Evolutionary conservation across 2,797 vertebrate species (phyloP), one percentile per base, ranked within the genome.

Genomic region (Eupleurogrammus muticus): DNA sequence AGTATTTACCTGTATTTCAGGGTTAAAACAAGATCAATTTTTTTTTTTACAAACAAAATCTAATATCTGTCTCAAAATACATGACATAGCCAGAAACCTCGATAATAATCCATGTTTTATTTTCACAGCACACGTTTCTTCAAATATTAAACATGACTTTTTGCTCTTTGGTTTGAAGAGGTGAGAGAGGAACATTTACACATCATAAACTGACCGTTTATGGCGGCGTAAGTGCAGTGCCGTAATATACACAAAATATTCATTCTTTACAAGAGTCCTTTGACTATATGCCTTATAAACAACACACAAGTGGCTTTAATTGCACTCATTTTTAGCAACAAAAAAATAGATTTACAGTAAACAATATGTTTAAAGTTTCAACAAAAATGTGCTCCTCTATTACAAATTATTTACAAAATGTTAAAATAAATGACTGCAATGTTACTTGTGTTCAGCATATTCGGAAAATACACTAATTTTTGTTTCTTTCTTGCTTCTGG

Each of bases 321-420:
- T 24, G 19, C 4, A 60, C 40, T 32, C 0, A 6, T 19, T 12
- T 44, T 51, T 56, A 12, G 36, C 14, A 16, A 42, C 14, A 16
- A 40, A 42, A 5, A 42, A 16, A 42, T 14, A 5, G 14, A 14
- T 42, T 42, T 14, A 16, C 38, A 42, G 28, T 28, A 13, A 42
- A 42, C 9, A 49, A 7, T 48, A 42, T 58, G 35, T 50, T 7
- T 16, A 46, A 17, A 0, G 8, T 32, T 60, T 65, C 1, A 47
- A 46, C 1, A 59, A 32, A 5, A 63, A 67, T 32, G 20, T 23
- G 0, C 12, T 35, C 17, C 4, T 70, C 14, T 7, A 10, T 23
- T 54, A 1, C 40, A 40, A 6, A 61, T 66, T 61, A 73, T 66
- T 70, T 66, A 66, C 56, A 67, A 57, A 36, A 61, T 57, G n/a